Base-by-base conservation (phyloP, 2,113 vertebrate genomes). In the Hemibates koningsi region DNA sequence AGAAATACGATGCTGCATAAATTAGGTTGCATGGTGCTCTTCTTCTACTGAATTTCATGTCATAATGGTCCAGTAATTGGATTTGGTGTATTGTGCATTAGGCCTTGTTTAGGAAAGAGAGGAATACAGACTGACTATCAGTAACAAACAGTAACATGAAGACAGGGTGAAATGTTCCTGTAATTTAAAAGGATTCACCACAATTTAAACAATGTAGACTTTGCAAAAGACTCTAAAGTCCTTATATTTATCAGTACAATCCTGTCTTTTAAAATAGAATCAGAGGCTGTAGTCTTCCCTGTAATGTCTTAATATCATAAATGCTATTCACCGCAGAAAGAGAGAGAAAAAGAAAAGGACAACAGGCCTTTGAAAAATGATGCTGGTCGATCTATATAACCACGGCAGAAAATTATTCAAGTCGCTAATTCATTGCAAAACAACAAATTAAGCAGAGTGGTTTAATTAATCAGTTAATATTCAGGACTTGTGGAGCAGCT, bases 1-100 rank as follows among this genome's bases (percentile, higher is more conserved):
- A 90, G 96, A 94, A 96, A 96, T 92, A 92, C 14, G 91, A 97
- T 95, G 93, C 95, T 91, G 86, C 91, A 94, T 93, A 94, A 96
- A 95, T 96, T 78, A 94, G 92, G 78, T 53, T 86, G 83, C 82
- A 83, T 82, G 89, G 93, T 93, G 90, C 85, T 90, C 87, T 81
- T 81, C 93, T 89, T 94, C 92, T 91, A 92, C 90, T 93, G 89
- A 94, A 93, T 93, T 94, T 93, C 89, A 94, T 73, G 43, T 92
- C 92, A 92, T 96, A 95, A 97, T 96, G 95, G 91, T 92, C 81
- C 78, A 5, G 88, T 96, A 95, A 96, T 96, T 93, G 68, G 87
- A 96, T 96, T 95, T 91, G 63, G 34, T 81, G 76, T 83, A 89
- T 90, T 91, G 92, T 93, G 94, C 96, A 96, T 96, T 93, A 94